These are phyloP conservation scores for Eupithecia exiguata DNA, from an alignment of 2,888 invertebrate species.

Conservation along the genomic window DNA sequence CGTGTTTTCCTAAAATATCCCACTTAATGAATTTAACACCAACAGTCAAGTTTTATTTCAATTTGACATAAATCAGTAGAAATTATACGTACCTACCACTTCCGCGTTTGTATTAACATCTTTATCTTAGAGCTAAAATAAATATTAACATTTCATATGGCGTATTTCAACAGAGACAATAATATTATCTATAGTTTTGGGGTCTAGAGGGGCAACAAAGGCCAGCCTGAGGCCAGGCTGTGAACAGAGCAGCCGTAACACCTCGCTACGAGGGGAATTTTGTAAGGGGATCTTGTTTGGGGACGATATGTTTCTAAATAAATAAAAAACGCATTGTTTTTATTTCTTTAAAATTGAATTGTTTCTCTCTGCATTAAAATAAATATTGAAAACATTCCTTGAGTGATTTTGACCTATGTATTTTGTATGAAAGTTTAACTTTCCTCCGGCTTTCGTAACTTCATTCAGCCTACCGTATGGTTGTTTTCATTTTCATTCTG, in stretches of 20 bases:
- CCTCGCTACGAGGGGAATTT: not conserved
- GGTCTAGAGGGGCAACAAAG: not conserved
- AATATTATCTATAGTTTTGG: not conserved
- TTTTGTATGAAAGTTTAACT: not conserved
- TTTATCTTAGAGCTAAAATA: not conserved
- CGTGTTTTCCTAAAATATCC: too few species aligned
- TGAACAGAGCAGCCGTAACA: not conserved
- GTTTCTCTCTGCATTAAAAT: too few species aligned
- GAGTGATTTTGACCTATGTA: too few species aligned
- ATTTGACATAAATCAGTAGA: too few species aligned
- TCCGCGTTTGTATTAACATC: too few species aligned
- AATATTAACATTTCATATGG: not conserved
- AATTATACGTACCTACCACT: too few species aligned
- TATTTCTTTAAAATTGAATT: too few species aligned
- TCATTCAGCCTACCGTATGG: not conserved
- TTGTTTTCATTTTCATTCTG: not conserved
- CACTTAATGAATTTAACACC: too few species aligned
- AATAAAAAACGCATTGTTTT: not conserved
- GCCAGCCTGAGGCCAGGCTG: not conserved
- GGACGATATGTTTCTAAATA: not conserved
- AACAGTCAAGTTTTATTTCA: too few species aligned
- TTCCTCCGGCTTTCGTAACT: too few species aligned
- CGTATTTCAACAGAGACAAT: not conserved
- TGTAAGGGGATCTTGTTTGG: not conserved
- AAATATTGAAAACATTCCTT: too few species aligned